Conservation (phyloP, 2,797 vertebrate species). For the Poecilia wingei region DNA sequence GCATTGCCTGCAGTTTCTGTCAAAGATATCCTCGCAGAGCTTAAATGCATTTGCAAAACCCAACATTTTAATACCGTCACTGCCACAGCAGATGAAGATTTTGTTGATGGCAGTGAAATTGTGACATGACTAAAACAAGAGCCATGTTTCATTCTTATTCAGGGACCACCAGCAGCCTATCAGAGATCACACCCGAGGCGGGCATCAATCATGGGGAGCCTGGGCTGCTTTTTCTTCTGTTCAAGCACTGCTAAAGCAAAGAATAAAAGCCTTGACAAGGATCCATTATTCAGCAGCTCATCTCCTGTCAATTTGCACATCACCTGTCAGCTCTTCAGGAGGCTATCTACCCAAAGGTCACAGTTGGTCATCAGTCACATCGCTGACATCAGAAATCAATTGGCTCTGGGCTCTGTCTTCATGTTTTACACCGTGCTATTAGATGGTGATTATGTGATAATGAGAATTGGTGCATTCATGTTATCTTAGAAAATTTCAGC, state of each 20-base stretch:
- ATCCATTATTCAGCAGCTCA: slow-evolving; percentile 67
- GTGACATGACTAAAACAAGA: slow-evolving; percentile 50
- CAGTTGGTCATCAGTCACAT: slow-evolving; percentile 49
- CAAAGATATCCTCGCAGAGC: slow-evolving; percentile 43
- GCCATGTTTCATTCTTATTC: slow-evolving; percentile 49
- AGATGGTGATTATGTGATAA: slow-evolving; percentile 18
- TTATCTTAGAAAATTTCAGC: neutral
- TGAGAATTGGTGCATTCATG: neutral
- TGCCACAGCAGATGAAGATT: slow-evolving; percentile 41
- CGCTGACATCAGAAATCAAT: slow-evolving; percentile 27
- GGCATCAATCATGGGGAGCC: slow-evolving; percentile 62
- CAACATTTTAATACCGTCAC: slow-evolving; percentile 26
- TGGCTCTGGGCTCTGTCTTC: slow-evolving; percentile 11
- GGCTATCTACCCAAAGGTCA: slow-evolving; percentile 33
- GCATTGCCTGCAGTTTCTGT: slow-evolving; percentile 49
- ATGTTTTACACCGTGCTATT: slow-evolving; percentile 31
- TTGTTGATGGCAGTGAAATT: slow-evolving; percentile 27
- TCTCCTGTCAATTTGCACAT: slow-evolving; percentile 56
- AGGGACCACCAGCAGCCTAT: slow-evolving; percentile 59
- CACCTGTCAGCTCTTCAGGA: slow-evolving; percentile 53
- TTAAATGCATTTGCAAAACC: slow-evolving; percentile 54
- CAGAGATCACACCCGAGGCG: slow-evolving; percentile 38
- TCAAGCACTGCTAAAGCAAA: slow-evolving; percentile 33
- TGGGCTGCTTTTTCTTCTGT: slow-evolving; percentile 23
- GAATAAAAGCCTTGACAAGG: slow-evolving; percentile 51